phyloP scores from a whole-genome alignment of 2,888 invertebrate species.

The Metalampra italica region DNA sequence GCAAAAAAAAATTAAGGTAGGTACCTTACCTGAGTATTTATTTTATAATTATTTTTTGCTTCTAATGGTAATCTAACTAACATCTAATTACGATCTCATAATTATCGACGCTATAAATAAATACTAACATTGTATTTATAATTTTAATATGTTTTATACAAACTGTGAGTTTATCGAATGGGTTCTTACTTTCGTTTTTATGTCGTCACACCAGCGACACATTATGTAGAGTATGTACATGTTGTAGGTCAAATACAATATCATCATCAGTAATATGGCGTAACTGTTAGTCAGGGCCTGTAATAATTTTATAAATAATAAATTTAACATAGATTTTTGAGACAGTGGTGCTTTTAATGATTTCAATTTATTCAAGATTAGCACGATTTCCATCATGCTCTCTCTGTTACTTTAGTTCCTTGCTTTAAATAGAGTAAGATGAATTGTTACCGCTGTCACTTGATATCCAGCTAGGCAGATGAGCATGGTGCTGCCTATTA shows the following conservation, averaged over 20 bases:
- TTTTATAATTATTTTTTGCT: no score
- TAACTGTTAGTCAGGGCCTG: constrained; percentile 46
- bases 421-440: not conserved
- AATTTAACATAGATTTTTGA: not conserved
- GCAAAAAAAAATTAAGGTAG: no score
- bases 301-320: not conserved
- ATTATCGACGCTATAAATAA: no score
- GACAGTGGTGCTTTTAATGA: not conserved
- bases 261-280: constrained; percentile 50
- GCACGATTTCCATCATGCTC: no score
- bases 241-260: constrained; percentile 58
- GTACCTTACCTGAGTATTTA: no score
- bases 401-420: no score
- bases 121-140: not conserved
- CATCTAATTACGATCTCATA: no score
- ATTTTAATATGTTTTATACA: not conserved
- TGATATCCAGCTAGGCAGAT: constrained; percentile 65
- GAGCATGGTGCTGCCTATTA: constrained; percentile 53
- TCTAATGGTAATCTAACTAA: no score
- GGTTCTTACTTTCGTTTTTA: constrained; percentile 48
- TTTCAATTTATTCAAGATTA: no score
- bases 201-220: constrained; percentile 65
- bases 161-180: no score
- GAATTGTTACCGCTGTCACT: constrained; percentile 52
- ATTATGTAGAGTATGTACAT: constrained; percentile 56